Evolutionary conservation across 2,797 vertebrate genomes (phyloP), one percentile per base, ranked within the genome.

Genomic region (Pogoniulus pusillus): DNA sequence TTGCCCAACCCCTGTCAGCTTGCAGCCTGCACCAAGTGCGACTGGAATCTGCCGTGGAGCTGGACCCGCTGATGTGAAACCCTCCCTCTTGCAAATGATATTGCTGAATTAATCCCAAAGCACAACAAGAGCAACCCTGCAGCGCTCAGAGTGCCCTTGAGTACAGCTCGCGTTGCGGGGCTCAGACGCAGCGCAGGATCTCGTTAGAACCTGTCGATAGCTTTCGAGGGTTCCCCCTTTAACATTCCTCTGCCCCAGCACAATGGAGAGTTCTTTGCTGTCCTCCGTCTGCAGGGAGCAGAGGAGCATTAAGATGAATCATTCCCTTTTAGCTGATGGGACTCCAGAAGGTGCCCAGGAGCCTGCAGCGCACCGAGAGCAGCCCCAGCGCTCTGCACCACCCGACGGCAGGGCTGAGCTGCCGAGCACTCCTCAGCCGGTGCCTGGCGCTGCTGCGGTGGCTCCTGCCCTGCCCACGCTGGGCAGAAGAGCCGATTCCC

Each of bases 181-280:
- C 91, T 95, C 75, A 68, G 80, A 77, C 19, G 16, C 62, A 37
- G 65, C 12, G 57, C 43, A 32, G 23, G 84, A 82, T 71, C 87
- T 85, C 77, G 43, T 94, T 95, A 91, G 64, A 96, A 85, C 19
- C 75, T 89, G 93, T 53, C 85, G 91, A 94, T 94, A 96, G 83
- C 85, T 92, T 78, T 32, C 76, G 75, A 95, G 92, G 89, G 87
- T 73, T 84, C 85, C 51, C 34, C 20, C 43, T 91, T 91, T 83
- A 93, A 94, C 94, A 95, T 94, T 93, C 94, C 95, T 93, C 94
- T 96, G 78, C 88, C 39, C 83, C 30, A 87, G 62, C 88, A 82
- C 80, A 90, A 87, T 43, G 53, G 72, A 87, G 34, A 49, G 72
- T 64, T 85, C 63, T 90, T 94, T 35, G 72, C 78, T 94, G 94